phyloP scores from a whole-genome alignment of 1,140 invertebrate species.

The Nomia melanderi region DNA sequence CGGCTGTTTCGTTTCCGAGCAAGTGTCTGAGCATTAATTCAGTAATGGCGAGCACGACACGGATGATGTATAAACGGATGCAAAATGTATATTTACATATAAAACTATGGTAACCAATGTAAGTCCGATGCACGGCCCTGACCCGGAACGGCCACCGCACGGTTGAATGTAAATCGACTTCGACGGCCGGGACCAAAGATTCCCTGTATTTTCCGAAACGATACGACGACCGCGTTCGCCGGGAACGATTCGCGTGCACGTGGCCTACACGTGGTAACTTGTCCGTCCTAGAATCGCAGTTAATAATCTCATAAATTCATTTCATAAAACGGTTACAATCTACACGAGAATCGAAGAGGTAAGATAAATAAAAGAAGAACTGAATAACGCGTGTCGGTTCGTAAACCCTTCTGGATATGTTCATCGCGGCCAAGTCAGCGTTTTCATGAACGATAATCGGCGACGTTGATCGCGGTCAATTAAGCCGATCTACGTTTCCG shows the following conservation, averaged over 20 bases:
- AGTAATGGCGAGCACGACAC: too few relatives aligned
- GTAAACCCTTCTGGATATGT: constrained; percentile 51
- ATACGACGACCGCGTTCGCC: constrained; percentile 35
- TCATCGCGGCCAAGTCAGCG: not conserved
- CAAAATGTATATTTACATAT: too few relatives aligned
- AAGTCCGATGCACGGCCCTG: too few relatives aligned
- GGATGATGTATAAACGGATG: too few relatives aligned
- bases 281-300: constrained; percentile 52
- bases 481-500: not conserved
- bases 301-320: constrained; percentile 60
- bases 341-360: constrained; percentile 19
- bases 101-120: too few relatives aligned
- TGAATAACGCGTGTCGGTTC: constrained; percentile 14
- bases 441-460: constrained; percentile 17
- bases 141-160: too few relatives aligned
- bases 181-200: too few relatives aligned
- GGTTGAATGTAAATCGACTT: too few relatives aligned
- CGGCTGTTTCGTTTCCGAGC: too few relatives aligned
- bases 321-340: constrained; percentile 64
- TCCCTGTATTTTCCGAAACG: not conserved
- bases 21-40: too few relatives aligned
- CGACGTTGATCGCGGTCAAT: not conserved
- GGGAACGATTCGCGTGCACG: constrained; percentile 28
- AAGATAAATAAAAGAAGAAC: not conserved
- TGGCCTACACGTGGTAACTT: constrained; percentile 38